Percentiles rank a stretch among this genome's conserved stretches.
Evolutionary conservation across 92 coral and sea anemone genomes (phyloP).

Genomic region (Chrysogorgia sp.): DNA sequence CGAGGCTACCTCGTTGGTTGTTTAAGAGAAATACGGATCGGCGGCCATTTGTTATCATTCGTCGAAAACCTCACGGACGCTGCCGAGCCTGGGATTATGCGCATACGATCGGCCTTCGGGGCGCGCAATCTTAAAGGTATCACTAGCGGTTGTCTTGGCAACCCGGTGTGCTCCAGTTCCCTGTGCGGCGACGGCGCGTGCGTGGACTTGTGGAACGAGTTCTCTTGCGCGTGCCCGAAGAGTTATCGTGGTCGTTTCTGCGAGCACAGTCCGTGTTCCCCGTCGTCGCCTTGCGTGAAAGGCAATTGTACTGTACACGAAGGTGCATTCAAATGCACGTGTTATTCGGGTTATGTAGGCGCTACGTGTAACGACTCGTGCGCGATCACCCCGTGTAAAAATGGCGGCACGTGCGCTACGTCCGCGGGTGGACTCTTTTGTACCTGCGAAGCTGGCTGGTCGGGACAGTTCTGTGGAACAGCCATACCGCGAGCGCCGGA

Average conservation of each 20-base stretch:
- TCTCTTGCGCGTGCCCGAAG: constrained; percentile 73
- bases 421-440: constrained; percentile 71
- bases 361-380: constrained; percentile 74
- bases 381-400: constrained; percentile 65
- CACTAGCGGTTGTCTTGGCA: constrained; percentile 80
- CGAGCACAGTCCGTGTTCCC: constrained; percentile 13
- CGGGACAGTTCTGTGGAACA: constrained; percentile 70
- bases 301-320: constrained; percentile 69
- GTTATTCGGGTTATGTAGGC: constrained; percentile 75
- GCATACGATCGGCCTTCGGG: constrained; percentile 1
- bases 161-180: constrained; percentile 63
- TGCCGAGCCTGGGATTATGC: constrained; percentile 70
- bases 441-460: constrained; percentile 71
- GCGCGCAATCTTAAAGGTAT: constrained; percentile 44
- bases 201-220: constrained; percentile 76
- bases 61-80: constrained; percentile 64
- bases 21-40: constrained; percentile 74
- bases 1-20: constrained; percentile 70
- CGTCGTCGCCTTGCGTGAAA: constrained; percentile 12
- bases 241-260: constrained; percentile 74
- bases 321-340: constrained; percentile 73
- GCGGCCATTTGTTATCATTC: constrained; percentile 83
- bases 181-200: constrained; percentile 83
- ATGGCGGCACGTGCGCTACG: constrained; percentile 81
- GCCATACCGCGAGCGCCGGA: constrained; percentile 41